Evolutionary conservation across 2,888 invertebrate species (phyloP).

Genomic region (Zeuzera pyrina): DNA sequence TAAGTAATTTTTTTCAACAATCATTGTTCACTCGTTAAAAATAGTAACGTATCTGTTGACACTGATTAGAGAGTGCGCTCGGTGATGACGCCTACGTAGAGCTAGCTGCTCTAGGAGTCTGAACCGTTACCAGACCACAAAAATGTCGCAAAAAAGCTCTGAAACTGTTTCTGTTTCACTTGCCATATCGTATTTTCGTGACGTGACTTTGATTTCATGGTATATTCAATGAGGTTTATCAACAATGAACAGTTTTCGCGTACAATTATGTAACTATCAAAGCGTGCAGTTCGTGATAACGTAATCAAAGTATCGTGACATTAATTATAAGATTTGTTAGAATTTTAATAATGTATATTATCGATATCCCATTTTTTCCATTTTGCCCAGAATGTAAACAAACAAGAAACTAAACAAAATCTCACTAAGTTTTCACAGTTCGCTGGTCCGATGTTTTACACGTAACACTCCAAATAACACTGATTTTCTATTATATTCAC

Average conservation of each 20-base stretch:
- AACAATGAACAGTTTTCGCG: conserved; percentile 36
- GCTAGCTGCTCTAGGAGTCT: conserved; percentile 29
- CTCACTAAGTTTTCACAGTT: no score
- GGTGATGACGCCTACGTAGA: neutral
- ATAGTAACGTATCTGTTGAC: no score
- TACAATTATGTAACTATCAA: conserved; percentile 43
- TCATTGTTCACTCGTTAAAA: no score
- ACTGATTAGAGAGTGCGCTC: no score
- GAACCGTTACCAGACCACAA: conserved; percentile 59
- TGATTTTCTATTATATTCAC: no score
- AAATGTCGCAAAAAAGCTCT: conserved; percentile 53
- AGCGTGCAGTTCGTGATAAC: conserved; percentile 36
- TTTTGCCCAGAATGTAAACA: no score
- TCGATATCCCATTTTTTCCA: no score
- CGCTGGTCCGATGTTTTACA: no score
- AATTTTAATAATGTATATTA: neutral
- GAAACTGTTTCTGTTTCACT: conserved; percentile 63
- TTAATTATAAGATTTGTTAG: neutral
- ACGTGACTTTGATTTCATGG: conserved; percentile 57
- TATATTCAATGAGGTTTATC: conserved; percentile 41
- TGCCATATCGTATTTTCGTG: conserved; percentile 53
- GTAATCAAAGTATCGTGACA: conserved; percentile 19
- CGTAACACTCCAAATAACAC: no score
- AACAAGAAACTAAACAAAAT: no score
- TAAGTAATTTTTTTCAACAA: no score